Percentiles rank a stretch among this genome's conserved stretches.
phyloP scores from a whole-genome alignment of 2,113 vertebrate genomes.

The Enhydra lutris region DNA sequence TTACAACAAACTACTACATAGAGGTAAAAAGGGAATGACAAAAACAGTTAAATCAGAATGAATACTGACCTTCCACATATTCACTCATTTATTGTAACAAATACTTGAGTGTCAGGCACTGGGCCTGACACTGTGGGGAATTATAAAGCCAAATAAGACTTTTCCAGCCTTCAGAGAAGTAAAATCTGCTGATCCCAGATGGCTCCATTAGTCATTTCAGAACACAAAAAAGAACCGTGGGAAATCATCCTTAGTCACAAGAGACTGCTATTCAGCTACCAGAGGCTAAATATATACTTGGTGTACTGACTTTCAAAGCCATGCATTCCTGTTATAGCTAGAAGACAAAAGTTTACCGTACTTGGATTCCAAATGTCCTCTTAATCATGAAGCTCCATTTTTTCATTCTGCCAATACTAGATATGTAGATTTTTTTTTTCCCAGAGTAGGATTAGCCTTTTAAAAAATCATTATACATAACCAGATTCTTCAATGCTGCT shows the following conservation, averaged over 20 bases:
- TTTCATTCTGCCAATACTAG: background rate
- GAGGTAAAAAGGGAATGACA: slow-evolving; percentile 1
- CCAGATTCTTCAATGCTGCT: background rate
- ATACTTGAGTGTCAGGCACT: background rate
- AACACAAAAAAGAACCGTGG: slow-evolving; percentile 36
- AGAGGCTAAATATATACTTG: background rate
- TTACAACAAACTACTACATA: slow-evolving; percentile 13
- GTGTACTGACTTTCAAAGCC: slow-evolving; percentile 23
- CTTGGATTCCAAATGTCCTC: background rate
- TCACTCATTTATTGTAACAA: background rate
- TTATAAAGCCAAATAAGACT: slow-evolving; percentile 22
- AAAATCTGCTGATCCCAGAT: slow-evolving; percentile 41
- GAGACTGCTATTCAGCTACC: background rate
- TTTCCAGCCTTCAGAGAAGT: slow-evolving; percentile 16
- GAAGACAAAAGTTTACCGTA: background rate
- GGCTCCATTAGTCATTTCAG: slow-evolving; percentile 45
- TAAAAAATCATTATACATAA: background rate
- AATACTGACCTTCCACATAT: background rate
- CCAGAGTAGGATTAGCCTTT: background rate
- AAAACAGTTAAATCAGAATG: background rate
- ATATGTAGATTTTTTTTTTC: too few relatives aligned
- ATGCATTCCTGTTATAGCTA: background rate
- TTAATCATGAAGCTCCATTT: background rate
- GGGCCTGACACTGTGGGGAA: background rate
- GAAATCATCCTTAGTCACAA: slow-evolving; percentile 31